Evolutionary conservation across 2,797 vertebrate genomes (phyloP).

Genomic region (Chelidonichthys spinosus): DNA sequence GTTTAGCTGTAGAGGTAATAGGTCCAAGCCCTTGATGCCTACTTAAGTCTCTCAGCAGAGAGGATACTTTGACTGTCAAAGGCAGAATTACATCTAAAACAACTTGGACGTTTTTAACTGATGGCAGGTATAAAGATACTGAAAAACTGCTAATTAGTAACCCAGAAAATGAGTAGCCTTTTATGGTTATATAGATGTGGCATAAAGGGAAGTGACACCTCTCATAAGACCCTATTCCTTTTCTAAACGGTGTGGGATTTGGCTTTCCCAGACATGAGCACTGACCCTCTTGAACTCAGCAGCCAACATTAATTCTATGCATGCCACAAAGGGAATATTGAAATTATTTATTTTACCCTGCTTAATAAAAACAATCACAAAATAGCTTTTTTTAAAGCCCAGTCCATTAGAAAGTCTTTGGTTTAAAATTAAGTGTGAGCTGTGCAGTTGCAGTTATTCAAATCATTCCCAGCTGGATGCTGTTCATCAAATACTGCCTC

Average conservation of each 20-base stretch:
- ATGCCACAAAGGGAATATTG: neutral
- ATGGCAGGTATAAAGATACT: neutral
- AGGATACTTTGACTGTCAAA: too few relatives aligned
- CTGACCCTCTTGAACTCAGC: neutral
- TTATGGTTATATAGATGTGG: neutral
- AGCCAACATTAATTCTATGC: neutral
- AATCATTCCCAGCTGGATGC: constrained; percentile 30
- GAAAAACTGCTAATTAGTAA: neutral
- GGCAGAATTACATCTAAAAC: neutral
- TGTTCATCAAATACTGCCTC: neutral
- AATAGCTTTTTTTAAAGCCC: neutral
- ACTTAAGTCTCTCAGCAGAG: too few relatives aligned
- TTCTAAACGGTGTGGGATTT: neutral
- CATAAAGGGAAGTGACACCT: neutral
- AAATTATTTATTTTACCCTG: neutral
- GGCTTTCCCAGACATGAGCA: neutral
- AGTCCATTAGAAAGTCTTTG: neutral
- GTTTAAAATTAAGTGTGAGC: neutral
- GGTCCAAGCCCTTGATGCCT: too few relatives aligned
- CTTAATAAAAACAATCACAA: neutral
- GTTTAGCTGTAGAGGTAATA: neutral
- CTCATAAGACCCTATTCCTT: neutral
- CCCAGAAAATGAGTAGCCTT: neutral
- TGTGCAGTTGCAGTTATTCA: constrained; percentile 2
- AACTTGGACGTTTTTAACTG: neutral